Evolutionary conservation across 2,113 vertebrate genomes (phyloP), one percentile per base, ranked within the genome.

Genomic region (Equus przewalskii): DNA sequence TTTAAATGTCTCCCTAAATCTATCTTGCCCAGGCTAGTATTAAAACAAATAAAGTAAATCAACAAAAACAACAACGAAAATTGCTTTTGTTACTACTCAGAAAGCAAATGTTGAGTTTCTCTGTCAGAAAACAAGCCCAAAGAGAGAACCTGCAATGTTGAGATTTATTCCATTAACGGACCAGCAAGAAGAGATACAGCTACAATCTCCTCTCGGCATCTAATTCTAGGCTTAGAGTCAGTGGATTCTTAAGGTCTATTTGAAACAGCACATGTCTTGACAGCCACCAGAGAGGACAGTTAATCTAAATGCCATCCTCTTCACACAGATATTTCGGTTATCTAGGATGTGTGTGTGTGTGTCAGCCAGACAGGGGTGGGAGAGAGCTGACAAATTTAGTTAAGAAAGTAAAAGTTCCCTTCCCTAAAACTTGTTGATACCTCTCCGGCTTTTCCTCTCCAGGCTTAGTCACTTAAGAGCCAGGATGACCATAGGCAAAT

Each of bases 71-170:
- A 94, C 2, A 84, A 28, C 13, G 73, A 79, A 49, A 79, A 79
- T 83, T 22, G 15, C 13, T 60, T 51, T 54, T 24, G 36, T 24
- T 30, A 92, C 51, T 90, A 92, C 83, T 49, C 72, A 87, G 49
- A 91, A 95, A 96, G 81, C 56, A 94, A 93, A 67, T n/a, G 15
- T 49, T 96, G 46, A 41, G 12, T 54, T 58, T 60, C 56, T 95
- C 8, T 76, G 16, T 94, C 84, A 46, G 19, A 73, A 92, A 82
- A 9, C 22, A 94, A 85, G 24, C 12, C 72, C 60, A 79, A 85
- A 96, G 56, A 91, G 16, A 93, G 13, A n/a, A 41, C 1, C 49
- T 78, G 8, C 30, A 36, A 14, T 81, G 46, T 9, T 67, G 19
- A 44, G 49, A 54, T 76, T 49, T 81, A 91, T 90, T 89, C 24